Evolutionary conservation across 2,888 invertebrate species (phyloP), one percentile per base, ranked within the genome.

Genomic region (Andrena dorsata): DNA sequence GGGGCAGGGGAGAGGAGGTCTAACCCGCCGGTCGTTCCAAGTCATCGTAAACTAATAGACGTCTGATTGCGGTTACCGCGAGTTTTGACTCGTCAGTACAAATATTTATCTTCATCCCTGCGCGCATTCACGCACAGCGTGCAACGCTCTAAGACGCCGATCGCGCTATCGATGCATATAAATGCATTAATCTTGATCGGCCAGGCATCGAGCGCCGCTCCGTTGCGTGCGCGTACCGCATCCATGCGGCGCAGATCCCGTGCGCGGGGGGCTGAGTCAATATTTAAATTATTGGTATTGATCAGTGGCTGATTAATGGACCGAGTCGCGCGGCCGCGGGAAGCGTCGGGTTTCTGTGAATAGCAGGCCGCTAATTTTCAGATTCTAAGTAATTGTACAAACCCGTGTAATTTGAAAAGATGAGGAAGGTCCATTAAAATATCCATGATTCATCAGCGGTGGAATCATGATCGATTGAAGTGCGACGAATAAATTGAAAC

Each of bases 101-200:
- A 92, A 93, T 92, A 93, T 93, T 93, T 92, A 92, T 93, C 90
- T 90, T 90, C 90, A 89, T 91, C 90, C 88, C 89, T 76, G 69
- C 74, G 85, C 60, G 86, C 86, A 88, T 90, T 88, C 85, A 83
- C 85, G 81, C 86, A 83, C 87, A 84, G 83, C 85, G 82, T 84
- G 83, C 75, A 72, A 61, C 83, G 70, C 80, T 82, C 85, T 87
- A 84, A 88, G 87, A 81, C 90, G 87, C 87, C 88, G 90, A 92
- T 91, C 90, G 88, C 86, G 82, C 85, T 87, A 90, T 90, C 88
- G 89, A 83, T 84, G 83, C 86, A 86, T 87, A 88, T 85, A 87
- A 89, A 90, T 88, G 90, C 92, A 93, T 93, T 91, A 92, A 93
- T 93, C 93, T 93, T 92, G 87, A 90, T 90, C 91, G 82, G 76